Conservation (phyloP, 2,797 vertebrate genomes). For the Enoplosus armatus region DNA sequence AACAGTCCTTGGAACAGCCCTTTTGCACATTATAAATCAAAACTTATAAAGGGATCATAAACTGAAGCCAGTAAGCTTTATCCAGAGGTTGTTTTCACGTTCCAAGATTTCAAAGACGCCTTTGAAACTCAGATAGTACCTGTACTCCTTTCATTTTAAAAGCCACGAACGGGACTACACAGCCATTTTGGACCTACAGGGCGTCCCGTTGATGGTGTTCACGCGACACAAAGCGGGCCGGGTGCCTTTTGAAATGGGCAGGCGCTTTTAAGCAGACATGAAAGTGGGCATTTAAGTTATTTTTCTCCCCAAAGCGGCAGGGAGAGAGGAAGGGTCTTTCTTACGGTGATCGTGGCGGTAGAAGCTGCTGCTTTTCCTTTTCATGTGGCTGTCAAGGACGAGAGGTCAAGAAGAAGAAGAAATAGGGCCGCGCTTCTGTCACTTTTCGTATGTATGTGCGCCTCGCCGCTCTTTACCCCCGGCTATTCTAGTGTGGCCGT, state of each 20-base stretch:
- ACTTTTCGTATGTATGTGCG: not conserved
- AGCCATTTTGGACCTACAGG: conserved; percentile 15
- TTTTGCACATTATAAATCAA: conserved; percentile 1
- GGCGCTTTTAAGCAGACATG: conserved; percentile 43
- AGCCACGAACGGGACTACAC: not conserved
- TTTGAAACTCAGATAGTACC: conserved; percentile 5
- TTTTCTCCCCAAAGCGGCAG: conserved; percentile 13
- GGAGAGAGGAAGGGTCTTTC: not conserved
- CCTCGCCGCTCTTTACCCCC: not conserved
- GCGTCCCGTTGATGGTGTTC: conserved; percentile 13
- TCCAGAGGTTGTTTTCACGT: too few relatives aligned
- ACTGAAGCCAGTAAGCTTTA: not conserved
- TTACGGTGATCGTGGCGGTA: not conserved
- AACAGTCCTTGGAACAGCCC: not conserved
- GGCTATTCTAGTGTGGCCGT: not conserved
- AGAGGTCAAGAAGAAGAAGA: conserved; percentile 3
- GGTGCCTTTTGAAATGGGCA: conserved; percentile 39
- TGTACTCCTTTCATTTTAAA: conserved; percentile 6
- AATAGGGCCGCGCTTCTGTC: not conserved
- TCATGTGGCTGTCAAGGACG: not conserved
- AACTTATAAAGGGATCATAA: not conserved
- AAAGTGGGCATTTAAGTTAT: conserved; percentile 13
- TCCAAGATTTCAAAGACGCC: not conserved
- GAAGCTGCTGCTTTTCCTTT: not conserved
- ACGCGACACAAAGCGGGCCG: conserved; percentile 12